These are phyloP conservation scores for Caranx melampygus DNA, from an alignment of 2,113 vertebrate species.

Conservation along the genomic window DNA sequence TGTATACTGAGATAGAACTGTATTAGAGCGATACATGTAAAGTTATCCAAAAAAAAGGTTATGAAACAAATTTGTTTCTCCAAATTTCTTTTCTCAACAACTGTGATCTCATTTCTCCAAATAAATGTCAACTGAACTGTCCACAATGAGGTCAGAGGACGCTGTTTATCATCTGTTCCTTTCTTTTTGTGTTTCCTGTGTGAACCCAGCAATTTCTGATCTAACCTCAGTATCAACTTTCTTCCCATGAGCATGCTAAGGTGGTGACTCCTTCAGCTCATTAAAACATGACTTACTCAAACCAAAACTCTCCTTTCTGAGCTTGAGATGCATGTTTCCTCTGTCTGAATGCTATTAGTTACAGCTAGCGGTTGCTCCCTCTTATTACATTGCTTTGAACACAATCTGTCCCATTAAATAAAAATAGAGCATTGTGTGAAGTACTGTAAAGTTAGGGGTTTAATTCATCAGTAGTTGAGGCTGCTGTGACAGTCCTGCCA, in stretches of 20 bases:
- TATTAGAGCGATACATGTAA: neutral
- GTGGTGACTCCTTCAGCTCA: slow-evolving; percentile 61
- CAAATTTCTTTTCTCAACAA: slow-evolving; percentile 34
- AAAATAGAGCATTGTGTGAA: slow-evolving; percentile 62
- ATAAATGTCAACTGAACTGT: slow-evolving; percentile 27
- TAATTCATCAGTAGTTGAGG: slow-evolving; percentile 23
- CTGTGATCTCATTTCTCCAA: slow-evolving; percentile 26
- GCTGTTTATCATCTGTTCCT: slow-evolving; percentile 32
- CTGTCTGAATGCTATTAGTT: slow-evolving; percentile 62
- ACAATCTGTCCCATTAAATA: slow-evolving; percentile 63
- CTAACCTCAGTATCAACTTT: slow-evolving; percentile 68
- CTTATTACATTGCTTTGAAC: slow-evolving; percentile 66
- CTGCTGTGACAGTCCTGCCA: slow-evolving; percentile 53
- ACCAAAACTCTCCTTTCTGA: slow-evolving; percentile 54
- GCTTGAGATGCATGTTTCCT: slow-evolving; percentile 49
- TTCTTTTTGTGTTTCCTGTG: slow-evolving; percentile 48
- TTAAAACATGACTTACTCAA: slow-evolving; percentile 69
- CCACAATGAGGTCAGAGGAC: slow-evolving; percentile 20
- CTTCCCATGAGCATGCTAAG: slow-evolving; percentile 68
- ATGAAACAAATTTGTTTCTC: slow-evolving; percentile 21
- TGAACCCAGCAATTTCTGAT: slow-evolving; percentile 43
- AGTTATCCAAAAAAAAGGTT: neutral
- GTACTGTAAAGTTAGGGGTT: slow-evolving; percentile 31
- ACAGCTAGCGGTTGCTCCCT: slow-evolving; percentile 53
- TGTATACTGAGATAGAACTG: neutral